Base-by-base conservation (phyloP, 1,140 invertebrate species). In the Drosophila arizonae region DNA sequence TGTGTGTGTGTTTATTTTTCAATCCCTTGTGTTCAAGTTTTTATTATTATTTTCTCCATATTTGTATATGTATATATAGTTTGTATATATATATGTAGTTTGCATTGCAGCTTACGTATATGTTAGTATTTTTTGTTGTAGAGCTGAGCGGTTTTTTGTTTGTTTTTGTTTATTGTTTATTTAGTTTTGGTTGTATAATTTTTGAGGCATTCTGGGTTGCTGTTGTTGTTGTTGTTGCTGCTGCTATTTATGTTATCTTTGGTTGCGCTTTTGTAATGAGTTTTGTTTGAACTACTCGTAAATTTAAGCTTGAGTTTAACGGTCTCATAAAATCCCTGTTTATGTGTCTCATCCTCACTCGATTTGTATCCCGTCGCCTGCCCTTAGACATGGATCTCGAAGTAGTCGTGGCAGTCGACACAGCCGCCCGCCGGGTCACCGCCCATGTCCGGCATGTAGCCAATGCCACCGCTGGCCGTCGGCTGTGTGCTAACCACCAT, bases 321-420 rank as follows among this genome's bases (percentile, higher is more conserved):
- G 41, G 43, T 78, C 62, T 76, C 48, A 55, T 71, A 64, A 79
- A 74, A 71, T 76, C 77, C 68, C 77, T 73, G 71, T 78, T 73
- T 79, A 52, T 64, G 67, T 73, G 56, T 76, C 50, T 52, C 28
- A 41, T n/a, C 46, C 9, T 48, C 55, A n/a, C 41, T 66, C 41
- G 11, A 17, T 43, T 15, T 6, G 9, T 10, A 28, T 13, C 41
- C 13, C 21, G 21, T 43, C 13, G n/a, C 33, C 2, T 15, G 11
- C 3, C 4, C 17, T 85, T 91, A 92, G 58, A 91, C 90, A 55
- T 92, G 91, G 61, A 92, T 92, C 76, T 92, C 90, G 61, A 91
- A 92, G 67, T 82, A 91, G 54, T 92, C 91, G 72, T 92, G 90
- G 45, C 91, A 92, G 62, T 91, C 91, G 17, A 92, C 90, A 74